Evolutionary conservation across 2,797 vertebrate species (phyloP).

Genomic region (Gallinago solitaria): DNA sequence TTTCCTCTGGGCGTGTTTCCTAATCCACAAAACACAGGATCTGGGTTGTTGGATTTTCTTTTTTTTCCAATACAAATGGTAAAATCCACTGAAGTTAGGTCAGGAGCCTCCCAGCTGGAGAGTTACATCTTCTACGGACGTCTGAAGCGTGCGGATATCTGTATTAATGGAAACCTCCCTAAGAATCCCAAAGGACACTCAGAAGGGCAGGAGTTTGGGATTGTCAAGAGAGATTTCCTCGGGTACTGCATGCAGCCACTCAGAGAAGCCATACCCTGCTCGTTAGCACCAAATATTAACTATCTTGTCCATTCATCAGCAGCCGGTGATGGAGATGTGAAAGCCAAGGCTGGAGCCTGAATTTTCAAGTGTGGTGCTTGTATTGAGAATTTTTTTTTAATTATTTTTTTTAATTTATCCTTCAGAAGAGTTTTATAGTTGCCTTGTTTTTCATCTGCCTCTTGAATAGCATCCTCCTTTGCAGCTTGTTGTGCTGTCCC

Average conservation of each 20-base stretch:
- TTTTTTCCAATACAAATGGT: neutral
- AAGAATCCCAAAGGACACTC: fast-evolving
- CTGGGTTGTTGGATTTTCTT: neutral
- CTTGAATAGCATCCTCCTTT: neutral
- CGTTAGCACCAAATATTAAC: neutral
- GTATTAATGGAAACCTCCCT: neutral
- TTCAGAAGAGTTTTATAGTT: neutral
- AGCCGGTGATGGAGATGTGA: neutral
- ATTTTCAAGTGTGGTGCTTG: neutral
- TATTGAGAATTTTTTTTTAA: neutral
- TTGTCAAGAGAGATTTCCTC: neutral
- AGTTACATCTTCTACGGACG: fast-evolving
- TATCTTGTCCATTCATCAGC: neutral
- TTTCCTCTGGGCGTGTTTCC: neutral
- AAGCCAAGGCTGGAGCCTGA: neutral
- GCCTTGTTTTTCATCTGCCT: neutral
- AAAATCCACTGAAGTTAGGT: neutral
- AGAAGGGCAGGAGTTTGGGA: fast-evolving
- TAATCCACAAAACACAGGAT: neutral
- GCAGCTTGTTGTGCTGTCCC: neutral
- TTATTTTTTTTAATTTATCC: neutral
- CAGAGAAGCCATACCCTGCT: neutral
- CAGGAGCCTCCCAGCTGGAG: neutral
- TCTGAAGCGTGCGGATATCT: fast-evolving
- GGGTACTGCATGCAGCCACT: neutral